Conservation (phyloP, 1,140 invertebrate species). For the Leguminivora glycinivorella region DNA sequence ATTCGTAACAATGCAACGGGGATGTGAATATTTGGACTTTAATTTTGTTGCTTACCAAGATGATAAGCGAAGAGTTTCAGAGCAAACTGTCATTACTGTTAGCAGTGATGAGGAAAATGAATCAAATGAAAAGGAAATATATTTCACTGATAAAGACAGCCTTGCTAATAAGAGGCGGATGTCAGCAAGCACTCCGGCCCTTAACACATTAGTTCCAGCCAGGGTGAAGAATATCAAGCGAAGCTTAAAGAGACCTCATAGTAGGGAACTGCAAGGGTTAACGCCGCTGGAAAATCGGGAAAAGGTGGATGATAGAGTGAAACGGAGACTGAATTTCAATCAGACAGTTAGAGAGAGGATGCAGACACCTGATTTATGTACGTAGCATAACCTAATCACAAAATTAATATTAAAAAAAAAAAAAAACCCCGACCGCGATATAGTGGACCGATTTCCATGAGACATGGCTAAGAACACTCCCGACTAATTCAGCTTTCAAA, state of each 20-base stretch:
- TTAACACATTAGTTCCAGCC: slow-evolving; percentile 43
- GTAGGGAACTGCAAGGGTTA: slow-evolving; percentile 59
- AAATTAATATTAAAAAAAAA: too few relatives aligned
- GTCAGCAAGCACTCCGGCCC: slow-evolving; percentile 42
- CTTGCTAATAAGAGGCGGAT: slow-evolving; percentile 33
- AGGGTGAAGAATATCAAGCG: slow-evolving; percentile 61
- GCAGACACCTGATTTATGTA: slow-evolving; percentile 46
- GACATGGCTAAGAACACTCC: too few relatives aligned
- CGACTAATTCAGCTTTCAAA: too few relatives aligned
- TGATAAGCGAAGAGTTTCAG: slow-evolving; percentile 31
- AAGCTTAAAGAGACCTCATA: slow-evolving; percentile 65
- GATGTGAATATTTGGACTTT: slow-evolving; percentile 49
- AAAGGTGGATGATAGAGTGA: slow-evolving; percentile 44
- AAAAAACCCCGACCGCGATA: too few relatives aligned
- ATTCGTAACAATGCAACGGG: slow-evolving; percentile 52
- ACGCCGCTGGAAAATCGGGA: slow-evolving; percentile 41
- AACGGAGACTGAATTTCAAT: slow-evolving; percentile 39
- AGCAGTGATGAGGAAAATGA: slow-evolving; percentile 51
- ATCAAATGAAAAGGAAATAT: slow-evolving; percentile 32
- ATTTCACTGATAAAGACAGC: slow-evolving; percentile 37
- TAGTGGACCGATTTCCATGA: too few relatives aligned
- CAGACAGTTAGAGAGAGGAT: slow-evolving; percentile 40
- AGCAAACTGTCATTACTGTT: slow-evolving; percentile 38
- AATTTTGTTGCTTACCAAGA: slow-evolving; percentile 52
- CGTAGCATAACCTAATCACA: too few relatives aligned